Evolutionary conservation across 2,888 invertebrate genomes (phyloP), one percentile per base, ranked within the genome.

Genomic region (Ceriagrion tenellum): DNA sequence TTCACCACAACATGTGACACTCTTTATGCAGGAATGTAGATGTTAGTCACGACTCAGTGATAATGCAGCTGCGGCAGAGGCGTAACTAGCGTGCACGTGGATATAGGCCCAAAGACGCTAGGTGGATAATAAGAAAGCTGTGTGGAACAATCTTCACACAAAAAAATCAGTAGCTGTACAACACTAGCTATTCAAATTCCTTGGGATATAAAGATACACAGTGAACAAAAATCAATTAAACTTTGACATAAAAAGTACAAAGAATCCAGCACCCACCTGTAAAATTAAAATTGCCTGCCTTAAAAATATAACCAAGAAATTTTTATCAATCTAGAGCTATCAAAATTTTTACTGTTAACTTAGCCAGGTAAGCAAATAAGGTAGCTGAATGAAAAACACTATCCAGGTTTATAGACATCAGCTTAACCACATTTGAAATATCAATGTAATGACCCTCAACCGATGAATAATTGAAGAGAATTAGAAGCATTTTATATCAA

Each of bases 221-320:
- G 12, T 93, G 93, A 93, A 69, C 30, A 91, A 89, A 47, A 69
- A 47, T 81, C 81, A 81, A 81, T 81, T 30, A 69, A 69, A 74
- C 12, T 93, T 47, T 47, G 16, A 10, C 56, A 55, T 30, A 12
- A 91, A 91, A 91, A 91, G 47, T 69, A 63, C 26, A 91, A 40
- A n/a, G 69, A 93, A 93, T 93, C 93, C 93, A 93, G 93, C 93
- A 93, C 93, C 93, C n/a, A 93, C 93, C 93, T 93, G 93, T n/a
- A 93, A 93, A 93, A 69, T 93, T 93, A 93, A 93, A 93, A 74
- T 56, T 26, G 63, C 40, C 69, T 93, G 69, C 26, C 47, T 47
- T 93, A 93, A 93, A 93, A 93, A 93, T 47, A 91, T 91, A 26
- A 3, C 63, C 35, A 91, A 93, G 93, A 47, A 93, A 93, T 40